Percentiles rank a stretch among this genome's conserved stretches.
These are phyloP conservation scores for Danio tinwini DNA, from an alignment of 2,797 vertebrate species.

Conservation along the genomic window DNA sequence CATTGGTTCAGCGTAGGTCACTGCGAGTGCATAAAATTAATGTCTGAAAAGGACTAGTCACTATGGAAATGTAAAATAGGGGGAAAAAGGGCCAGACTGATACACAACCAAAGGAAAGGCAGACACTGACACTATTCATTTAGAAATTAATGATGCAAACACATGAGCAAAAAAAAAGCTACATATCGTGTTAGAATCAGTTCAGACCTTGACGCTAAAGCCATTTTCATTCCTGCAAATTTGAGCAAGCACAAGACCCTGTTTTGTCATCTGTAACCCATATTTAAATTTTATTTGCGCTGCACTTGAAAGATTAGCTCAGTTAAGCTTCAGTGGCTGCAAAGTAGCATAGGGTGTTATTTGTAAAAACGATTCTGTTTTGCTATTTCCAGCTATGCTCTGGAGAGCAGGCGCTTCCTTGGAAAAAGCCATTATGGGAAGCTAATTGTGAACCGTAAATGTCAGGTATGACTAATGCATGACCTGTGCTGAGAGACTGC, in stretches of 20 bases:
- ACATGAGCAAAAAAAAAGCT: background rate
- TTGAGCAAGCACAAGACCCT: background rate
- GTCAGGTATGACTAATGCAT: slow-evolving; percentile 76
- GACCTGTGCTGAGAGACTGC: slow-evolving; percentile 64
- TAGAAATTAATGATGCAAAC: slow-evolving; percentile 49
- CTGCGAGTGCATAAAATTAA: slow-evolving; percentile 53
- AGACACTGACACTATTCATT: slow-evolving; percentile 47
- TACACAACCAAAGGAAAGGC: slow-evolving; percentile 38
- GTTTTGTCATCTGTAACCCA: background rate
- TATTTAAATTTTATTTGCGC: background rate
- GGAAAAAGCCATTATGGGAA: slow-evolving; percentile 73
- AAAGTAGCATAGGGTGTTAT: slow-evolving; percentile 42
- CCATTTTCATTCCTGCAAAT: slow-evolving; percentile 1
- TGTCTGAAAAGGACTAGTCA: slow-evolving; percentile 31
- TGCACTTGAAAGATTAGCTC: background rate
- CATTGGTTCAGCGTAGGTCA: slow-evolving; percentile 66
- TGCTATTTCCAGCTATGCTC: slow-evolving; percentile 72
- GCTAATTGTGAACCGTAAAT: slow-evolving; percentile 77
- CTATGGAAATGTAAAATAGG: slow-evolving; percentile 39
- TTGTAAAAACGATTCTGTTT: slow-evolving; percentile 71
- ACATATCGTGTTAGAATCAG: background rate
- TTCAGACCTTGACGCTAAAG: background rate
- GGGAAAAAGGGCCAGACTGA: slow-evolving; percentile 51
- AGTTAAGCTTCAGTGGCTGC: slow-evolving; percentile 18
- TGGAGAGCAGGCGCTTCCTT: slow-evolving; percentile 66